phyloP scores from a whole-genome alignment of 2,797 vertebrate genomes.

The Denticeps clupeoides region DNA sequence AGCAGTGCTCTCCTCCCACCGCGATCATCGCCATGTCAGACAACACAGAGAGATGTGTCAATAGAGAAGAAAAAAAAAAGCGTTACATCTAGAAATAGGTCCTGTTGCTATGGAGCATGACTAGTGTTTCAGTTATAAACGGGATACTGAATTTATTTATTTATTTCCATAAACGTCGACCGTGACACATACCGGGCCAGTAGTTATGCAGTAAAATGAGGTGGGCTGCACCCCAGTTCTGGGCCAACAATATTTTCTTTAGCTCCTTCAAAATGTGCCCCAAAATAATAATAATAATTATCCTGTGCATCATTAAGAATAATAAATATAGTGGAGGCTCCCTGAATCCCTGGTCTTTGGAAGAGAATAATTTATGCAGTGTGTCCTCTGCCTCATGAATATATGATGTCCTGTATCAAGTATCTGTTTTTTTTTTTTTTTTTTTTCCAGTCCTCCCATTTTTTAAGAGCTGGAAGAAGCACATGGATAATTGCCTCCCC shows the following conservation, averaged over 20 bases:
- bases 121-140: conserved; percentile 1
- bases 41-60: neutral
- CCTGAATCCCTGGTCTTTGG: conserved; percentile 31
- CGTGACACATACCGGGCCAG: no score
- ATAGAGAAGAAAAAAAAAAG: conserved; percentile 1
- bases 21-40: neutral
- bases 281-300: conserved; percentile 15
- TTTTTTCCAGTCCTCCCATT: conserved; percentile 7
- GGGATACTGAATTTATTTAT: neutral
- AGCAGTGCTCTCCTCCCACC: no score
- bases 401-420: conserved; percentile 36
- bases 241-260: no score
- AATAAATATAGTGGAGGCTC: conserved; percentile 36
- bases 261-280: conserved; percentile 8
- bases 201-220: no score
- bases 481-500: conserved; percentile 31
- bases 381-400: conserved; percentile 38
- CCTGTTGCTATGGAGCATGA: neutral
- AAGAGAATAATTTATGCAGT: conserved; percentile 43
- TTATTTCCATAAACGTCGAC: no score
- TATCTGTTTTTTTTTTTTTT: conserved; percentile 14
- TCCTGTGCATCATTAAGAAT: conserved; percentile 36
- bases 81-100: neutral
- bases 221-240: no score
- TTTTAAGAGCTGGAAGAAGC: conserved; percentile 36